Percentiles rank a stretch among this genome's conserved stretches.
These are phyloP conservation scores for Ormia ochracea DNA, from an alignment of 2,888 invertebrate genomes.

Conservation along the genomic window DNA sequence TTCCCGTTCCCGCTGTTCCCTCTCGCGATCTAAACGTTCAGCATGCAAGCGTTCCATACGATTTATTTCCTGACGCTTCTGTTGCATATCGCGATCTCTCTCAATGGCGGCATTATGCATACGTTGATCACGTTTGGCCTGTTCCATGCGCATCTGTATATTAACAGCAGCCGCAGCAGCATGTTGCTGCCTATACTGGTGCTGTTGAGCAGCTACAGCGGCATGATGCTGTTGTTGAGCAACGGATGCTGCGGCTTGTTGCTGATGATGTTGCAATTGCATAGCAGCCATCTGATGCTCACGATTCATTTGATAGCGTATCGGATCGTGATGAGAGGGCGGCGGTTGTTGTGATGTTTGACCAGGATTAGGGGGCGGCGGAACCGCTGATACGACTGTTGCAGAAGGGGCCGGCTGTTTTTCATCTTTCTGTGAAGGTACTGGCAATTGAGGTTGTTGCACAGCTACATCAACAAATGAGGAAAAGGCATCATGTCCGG, in stretches of 20 bases:
- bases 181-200: constrained; percentile 71
- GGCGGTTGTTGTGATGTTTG: constrained; percentile 65
- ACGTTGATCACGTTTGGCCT: constrained; percentile 70
- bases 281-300: constrained; percentile 76
- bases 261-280: constrained; percentile 75
- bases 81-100: constrained; percentile 74
- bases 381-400: constrained; percentile 58
- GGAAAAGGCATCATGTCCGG: constrained; percentile 90
- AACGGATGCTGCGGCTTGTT: constrained; percentile 74
- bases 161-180: constrained; percentile 66
- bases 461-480: constrained; percentile 94
- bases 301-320: constrained; percentile 78
- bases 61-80: constrained; percentile 71
- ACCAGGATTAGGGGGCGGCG: constrained; percentile 45
- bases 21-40: constrained; percentile 71
- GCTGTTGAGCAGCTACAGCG: constrained; percentile 73
- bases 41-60: constrained; percentile 72
- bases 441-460: constrained; percentile 91
- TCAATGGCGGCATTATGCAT: constrained; percentile 70
- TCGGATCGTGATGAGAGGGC: constrained; percentile 72
- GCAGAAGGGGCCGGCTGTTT: constrained; percentile 67
- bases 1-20: constrained; percentile 70
- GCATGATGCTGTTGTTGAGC: constrained; percentile 71
- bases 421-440: constrained; percentile 83
- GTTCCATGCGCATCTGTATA: constrained; percentile 70